Evolutionary conservation across 2,888 invertebrate genomes (phyloP).

Genomic region (Drosophila longiperda): DNA sequence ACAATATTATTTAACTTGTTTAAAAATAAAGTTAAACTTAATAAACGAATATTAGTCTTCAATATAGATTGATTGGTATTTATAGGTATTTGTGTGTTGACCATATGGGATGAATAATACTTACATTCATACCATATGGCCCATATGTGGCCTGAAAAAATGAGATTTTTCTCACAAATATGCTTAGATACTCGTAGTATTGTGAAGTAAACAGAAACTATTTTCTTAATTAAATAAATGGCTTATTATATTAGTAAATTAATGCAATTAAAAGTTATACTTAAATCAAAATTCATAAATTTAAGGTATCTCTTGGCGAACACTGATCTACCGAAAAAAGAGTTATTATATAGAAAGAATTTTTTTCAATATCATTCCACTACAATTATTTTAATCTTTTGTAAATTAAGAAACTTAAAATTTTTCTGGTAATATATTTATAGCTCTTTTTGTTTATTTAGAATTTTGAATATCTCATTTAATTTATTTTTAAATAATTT

Average conservation of each 20-base stretch:
- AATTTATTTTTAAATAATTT: background rate
- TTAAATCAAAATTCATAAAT: background rate
- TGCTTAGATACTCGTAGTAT: background rate
- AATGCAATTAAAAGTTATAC: background rate
- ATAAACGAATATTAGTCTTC: background rate
- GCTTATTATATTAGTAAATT: background rate
- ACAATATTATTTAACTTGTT: background rate
- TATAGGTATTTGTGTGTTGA: too few relatives aligned
- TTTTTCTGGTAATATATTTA: too few relatives aligned
- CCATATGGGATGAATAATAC: too few relatives aligned
- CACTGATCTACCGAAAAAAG: background rate
- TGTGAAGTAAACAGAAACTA: background rate
- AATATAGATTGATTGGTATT: background rate
- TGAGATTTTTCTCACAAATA: rapidly evolving
- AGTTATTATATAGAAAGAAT: background rate
- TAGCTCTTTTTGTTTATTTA: background rate
- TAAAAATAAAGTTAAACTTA: background rate
- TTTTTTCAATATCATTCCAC: too few relatives aligned
- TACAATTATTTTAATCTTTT: too few relatives aligned
- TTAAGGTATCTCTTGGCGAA: background rate
- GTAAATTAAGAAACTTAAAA: too few relatives aligned
- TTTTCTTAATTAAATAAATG: background rate
- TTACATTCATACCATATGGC: too few relatives aligned
- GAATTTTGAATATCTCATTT: background rate
- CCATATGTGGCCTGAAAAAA: background rate